Base-by-base conservation (phyloP, 2,113 vertebrate genomes). In the Delphinapterus leucas region DNA sequence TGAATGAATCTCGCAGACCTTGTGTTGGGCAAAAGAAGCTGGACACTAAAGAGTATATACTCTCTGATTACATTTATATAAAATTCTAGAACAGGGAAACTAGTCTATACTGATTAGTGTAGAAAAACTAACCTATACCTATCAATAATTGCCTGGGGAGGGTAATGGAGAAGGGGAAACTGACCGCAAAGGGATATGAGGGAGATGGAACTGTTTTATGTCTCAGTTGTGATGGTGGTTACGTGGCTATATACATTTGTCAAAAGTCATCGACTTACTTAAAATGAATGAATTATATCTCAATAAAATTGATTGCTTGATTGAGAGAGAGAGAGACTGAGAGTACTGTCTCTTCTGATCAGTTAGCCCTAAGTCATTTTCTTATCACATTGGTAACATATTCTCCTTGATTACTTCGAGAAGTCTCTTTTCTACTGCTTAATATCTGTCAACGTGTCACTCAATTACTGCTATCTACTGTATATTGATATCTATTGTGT, bases 251-350 rank as follows among this genome's bases (percentile, higher is more conserved):
- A 36, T 36, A 44, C 28, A 71, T 41, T 85, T 88, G 26, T 95
- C 76, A 61, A 60, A 93, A 68, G n/a, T 89, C 58, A 89, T 33
- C 76, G 65, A 41, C 33, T 28, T 88, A 44, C 38, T 79, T 97
- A 88, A 95, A 92, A 83, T 80, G 25, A 82, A 76, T 85, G 77
- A 90, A 95, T 68, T 92, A 49, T 38, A 84, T 84, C 63, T 94
- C 61, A 83, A 49, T 89, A 92, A 86, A 82, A 86, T 47, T 70
- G 90, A 93, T 44, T 95, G 61, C 60, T 68, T 95, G 41, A 36
- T 8, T 60, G 58, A 92, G 70, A 92, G 9, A 82, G 61, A 88
- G 63, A n/a, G 21, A 44, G 17, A 14, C 31, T 23, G 55, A 94
- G 41, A 49, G 53, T 41, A 55, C 58, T 65, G 23, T 38, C 77